Evolutionary conservation across 2,888 invertebrate genomes (phyloP).

Genomic region (Acanthosepion pharaonis): DNA sequence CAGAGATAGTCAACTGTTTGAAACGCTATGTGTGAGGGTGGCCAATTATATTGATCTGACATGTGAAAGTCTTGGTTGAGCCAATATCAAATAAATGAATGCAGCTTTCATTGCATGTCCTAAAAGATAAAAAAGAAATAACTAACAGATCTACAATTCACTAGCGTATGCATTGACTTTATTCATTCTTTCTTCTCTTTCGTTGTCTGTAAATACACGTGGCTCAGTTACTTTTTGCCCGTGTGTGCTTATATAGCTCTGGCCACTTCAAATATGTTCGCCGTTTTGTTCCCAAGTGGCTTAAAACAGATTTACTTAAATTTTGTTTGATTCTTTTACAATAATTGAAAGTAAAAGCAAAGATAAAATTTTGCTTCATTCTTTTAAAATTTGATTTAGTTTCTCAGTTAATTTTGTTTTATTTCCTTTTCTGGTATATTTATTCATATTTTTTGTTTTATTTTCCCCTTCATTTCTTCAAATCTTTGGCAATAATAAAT

Average conservation of each 20-base stretch:
- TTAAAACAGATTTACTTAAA: neutral
- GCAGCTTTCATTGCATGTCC: neutral
- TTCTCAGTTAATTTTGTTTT: neutral
- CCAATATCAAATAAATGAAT: neutral
- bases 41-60: neutral
- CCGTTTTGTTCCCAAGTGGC: neutral
- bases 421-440: neutral
- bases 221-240: neutral
- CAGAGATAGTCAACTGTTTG: neutral
- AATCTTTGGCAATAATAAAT: neutral
- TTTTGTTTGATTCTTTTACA: neutral
- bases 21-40: neutral
- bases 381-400: neutral
- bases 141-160: neutral
- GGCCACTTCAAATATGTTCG: neutral
- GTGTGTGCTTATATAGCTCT: neutral
- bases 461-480: neutral
- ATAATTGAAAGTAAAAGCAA: neutral
- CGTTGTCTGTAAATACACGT: conserved; percentile 1
- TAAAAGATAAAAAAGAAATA: neutral
- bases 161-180: neutral
- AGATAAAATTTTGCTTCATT: neutral
- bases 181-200: neutral
- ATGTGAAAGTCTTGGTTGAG: neutral
- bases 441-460: too few species aligned